Evolutionary conservation across 2,797 vertebrate genomes (phyloP), one percentile per base, ranked within the genome.

Genomic region (Ctenopoma multispine): DNA sequence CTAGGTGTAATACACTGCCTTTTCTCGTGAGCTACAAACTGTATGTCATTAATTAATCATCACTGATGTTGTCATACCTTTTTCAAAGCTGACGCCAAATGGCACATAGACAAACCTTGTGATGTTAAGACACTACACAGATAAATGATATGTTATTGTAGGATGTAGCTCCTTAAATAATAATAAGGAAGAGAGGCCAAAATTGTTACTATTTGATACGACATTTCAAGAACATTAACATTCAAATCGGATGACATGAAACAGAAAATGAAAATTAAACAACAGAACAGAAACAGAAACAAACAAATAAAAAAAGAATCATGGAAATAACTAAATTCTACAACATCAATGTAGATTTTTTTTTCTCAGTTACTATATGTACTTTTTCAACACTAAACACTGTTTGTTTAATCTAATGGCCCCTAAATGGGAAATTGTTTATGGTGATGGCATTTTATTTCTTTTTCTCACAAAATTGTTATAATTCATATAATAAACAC

Each of bases 51-150:
- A 3, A 15, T 11, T 12, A 50, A 9, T 29, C 15, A 5, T 44
- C 27, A 50, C 3, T 40, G n/a, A 48, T 4, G 9, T 27, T 21
- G 34, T 40, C 43, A 62, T 47, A 70, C 43, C 34, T 34, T 40
- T 73, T 70, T 80, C 24, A 29, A 17, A 20, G 31, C 31, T 48
- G 36, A 59, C n/a, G 7, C 24, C 46, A 20, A 46, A 51, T 75
- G 63, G 9, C 38, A 56, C 43, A 34, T 46, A 8, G 17, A 57
- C 15, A 1, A 38, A 13, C 36, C 27, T 18, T 8, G 10, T 54
- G 13, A 66, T 41, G 12, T 63, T 29, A 24, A 58, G 64, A 24
- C n/a, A 46, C 54, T 1, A 15, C 11, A 40, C n/a, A 1, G 29
- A 51, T 15, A 14, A 23, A 56, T 34, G 41, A 21, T 48, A 29